Evolutionary conservation across 2,888 invertebrate species (phyloP).

Genomic region (Periphyllus acericola): DNA sequence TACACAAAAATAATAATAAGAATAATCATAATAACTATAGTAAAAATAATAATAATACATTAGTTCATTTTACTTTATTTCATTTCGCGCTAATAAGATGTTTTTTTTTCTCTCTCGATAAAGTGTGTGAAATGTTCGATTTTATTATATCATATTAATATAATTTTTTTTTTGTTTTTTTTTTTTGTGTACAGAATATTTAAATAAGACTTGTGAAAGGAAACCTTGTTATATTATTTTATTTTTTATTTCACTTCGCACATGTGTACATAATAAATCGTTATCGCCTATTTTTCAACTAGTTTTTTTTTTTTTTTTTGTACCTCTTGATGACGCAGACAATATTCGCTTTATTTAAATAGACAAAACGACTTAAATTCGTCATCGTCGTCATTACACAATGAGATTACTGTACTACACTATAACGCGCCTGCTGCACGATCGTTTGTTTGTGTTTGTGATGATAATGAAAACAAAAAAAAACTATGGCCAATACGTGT

Average conservation of each 20-base stretch:
- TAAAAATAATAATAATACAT: neutral
- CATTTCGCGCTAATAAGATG: neutral
- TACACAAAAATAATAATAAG: neutral
- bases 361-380: no score
- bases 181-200: slow-evolving; percentile 42
- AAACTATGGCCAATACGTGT: no score
- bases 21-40: neutral
- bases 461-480: no score
- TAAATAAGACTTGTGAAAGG: slow-evolving; percentile 59
- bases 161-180: neutral
- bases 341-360: neutral
- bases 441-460: no score
- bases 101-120: neutral
- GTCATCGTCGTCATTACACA: no score
- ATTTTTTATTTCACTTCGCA: slow-evolving; percentile 57
- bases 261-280: slow-evolving; percentile 59
- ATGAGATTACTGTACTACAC: no score
- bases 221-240: slow-evolving; percentile 59
- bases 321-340: neutral
- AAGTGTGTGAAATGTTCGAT: slow-evolving; percentile 8
- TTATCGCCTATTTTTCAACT: slow-evolving; percentile 50
- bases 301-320: slow-evolving; percentile 5
- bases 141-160: slow-evolving; percentile 9
- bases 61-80: slow-evolving; percentile 7
- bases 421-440: no score